Evolutionary conservation across 2,888 invertebrate genomes (phyloP), one percentile per base, ranked within the genome.

Genomic region (Elmis aenea): DNA sequence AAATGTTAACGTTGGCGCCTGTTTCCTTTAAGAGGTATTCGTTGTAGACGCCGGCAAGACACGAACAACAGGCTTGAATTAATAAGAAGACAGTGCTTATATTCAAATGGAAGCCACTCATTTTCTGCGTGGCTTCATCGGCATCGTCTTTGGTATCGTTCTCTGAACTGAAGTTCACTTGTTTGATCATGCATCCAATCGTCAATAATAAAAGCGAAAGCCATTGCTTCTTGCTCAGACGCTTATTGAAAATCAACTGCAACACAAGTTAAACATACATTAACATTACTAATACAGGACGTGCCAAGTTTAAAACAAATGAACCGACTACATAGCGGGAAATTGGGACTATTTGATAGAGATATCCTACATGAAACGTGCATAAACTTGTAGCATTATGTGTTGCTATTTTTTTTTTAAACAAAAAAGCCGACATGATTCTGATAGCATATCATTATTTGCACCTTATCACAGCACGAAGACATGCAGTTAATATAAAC

Each of bases 31-130:
- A 71, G 32, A 96, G 72, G 67, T 89, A 92, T 63, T 96, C 95
- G 63, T 94, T 95, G 66, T 94, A 96, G 2, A 95, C 95, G 3
- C 95, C 95, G 1, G 95, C 95, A 41, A 93, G 69, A 54, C 94
- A 95, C 0, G 95, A 95, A 60, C 88, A 93, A 46, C 92, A 77
- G 29, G 88, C 85, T 76, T 94, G 85, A 11, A 85, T 76, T 43
- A 80, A 71, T 39, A 83, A 81, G 15, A 81, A 77, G 14, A 82
- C 48, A 14, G 80, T 79, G 54, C 77, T 81, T 15, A 81, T 66
- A 51, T 74, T 79, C 32, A 69, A 69, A 55, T 69, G 59, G 56
- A 69, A 66, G 5, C 73, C 58, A 9, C 40, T 40, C 1, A 55
- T 53, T 67, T 39, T 65, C 57, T 53, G 60, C 57, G 55, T 65